Conservation (phyloP, 2,888 invertebrate species). For the Lypha dubia region DNA sequence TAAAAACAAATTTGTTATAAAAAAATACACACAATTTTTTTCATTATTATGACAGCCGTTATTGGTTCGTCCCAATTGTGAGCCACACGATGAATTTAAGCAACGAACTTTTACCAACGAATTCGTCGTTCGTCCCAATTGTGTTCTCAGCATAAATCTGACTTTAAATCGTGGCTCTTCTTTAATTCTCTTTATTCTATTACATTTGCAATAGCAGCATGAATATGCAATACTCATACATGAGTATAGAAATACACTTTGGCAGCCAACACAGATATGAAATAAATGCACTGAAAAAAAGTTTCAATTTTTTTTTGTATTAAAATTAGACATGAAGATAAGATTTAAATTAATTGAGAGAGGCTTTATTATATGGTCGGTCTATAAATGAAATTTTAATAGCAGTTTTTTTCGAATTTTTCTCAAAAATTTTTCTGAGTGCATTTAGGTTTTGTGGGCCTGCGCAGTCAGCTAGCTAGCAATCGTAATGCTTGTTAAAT, state of each 20-base stretch:
- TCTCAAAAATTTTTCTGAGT: conserved; percentile 18
- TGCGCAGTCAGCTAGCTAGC: neutral
- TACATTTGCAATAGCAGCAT: neutral
- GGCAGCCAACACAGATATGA: neutral
- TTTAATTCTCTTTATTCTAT: conserved; percentile 40
- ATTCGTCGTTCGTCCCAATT: too few species aligned
- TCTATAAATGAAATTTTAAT: neutral
- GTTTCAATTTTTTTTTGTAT: neutral
- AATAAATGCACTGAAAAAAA: neutral
- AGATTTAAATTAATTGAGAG: neutral
- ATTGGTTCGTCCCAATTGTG: too few species aligned
- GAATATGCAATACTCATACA: neutral
- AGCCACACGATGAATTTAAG: too few species aligned
- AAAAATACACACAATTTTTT: too few species aligned
- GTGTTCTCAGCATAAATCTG: too few species aligned
- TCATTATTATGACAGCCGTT: too few species aligned
- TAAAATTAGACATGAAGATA: neutral
- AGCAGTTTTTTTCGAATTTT: neutral
- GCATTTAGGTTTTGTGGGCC: neutral
- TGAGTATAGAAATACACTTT: neutral
- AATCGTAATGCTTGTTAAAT: conserved; percentile 52
- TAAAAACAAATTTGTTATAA: too few species aligned
- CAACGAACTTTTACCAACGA: too few species aligned
- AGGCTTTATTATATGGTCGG: neutral
- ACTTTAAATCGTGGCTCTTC: conserved; percentile 57